Conservation (phyloP, 2,888 invertebrate genomes). For the Morpho achilles region DNA sequence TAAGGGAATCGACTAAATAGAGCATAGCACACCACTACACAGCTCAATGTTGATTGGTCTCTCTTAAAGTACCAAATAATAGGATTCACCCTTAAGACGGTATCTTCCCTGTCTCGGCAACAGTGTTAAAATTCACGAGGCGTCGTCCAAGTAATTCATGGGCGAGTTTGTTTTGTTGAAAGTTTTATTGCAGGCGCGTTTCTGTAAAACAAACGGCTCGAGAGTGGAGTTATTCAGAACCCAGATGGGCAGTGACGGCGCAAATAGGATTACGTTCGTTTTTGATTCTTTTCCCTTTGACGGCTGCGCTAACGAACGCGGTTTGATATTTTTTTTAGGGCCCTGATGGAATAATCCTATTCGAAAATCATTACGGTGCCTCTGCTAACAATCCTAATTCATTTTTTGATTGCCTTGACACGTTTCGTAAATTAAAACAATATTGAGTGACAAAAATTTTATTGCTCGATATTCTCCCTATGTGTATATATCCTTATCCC, state of each 20-base stretch:
- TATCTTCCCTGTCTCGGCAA: slow-evolving; percentile 22
- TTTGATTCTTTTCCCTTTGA: slow-evolving; percentile 16
- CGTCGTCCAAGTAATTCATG: slow-evolving; percentile 42
- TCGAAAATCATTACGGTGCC: slow-evolving; percentile 4
- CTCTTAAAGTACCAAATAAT: slow-evolving; percentile 39
- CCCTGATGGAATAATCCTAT: not conserved
- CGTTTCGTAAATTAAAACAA: not conserved
- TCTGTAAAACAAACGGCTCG: slow-evolving; percentile 11
- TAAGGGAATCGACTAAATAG: no score
- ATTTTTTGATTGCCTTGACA: not conserved
- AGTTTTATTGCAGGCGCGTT: slow-evolving; percentile 9
- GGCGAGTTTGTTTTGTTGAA: slow-evolving; percentile 24
- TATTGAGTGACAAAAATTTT: no score
- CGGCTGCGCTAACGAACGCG: slow-evolving; percentile 6
- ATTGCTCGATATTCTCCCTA: no score
- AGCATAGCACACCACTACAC: no score
- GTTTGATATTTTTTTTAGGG: not conserved
- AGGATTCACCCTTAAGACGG: slow-evolving; percentile 34
- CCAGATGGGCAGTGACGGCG: slow-evolving; percentile 13
- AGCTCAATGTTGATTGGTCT: no score
- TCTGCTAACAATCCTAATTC: not conserved
- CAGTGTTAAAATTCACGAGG: slow-evolving; percentile 43
- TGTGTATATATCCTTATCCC: no score
- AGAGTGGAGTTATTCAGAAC: slow-evolving; percentile 8
- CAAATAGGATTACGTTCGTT: slow-evolving; percentile 15